These are phyloP conservation scores for Leptinotarsa undecemlineata DNA, from an alignment of 1,140 invertebrate genomes.

Conservation along the genomic window DNA sequence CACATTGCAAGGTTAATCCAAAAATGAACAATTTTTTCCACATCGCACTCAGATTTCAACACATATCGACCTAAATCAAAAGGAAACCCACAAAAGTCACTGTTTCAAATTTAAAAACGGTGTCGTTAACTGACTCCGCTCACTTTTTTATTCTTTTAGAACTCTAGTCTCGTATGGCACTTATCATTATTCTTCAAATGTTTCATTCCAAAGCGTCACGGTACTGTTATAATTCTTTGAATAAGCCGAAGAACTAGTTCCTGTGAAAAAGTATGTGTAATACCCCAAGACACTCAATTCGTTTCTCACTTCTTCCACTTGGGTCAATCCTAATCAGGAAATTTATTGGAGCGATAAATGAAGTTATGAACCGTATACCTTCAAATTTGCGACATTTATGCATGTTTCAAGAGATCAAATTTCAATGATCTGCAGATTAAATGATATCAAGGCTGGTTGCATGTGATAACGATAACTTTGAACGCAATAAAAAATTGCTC, in stretches of 20 bases:
- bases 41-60: background rate
- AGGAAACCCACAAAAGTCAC: background rate
- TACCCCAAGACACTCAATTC: background rate
- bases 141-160: constrained; percentile 6
- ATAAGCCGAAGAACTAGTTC: constrained; percentile 5
- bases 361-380: background rate
- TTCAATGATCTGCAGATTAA: no score
- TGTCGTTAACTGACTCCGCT: background rate
- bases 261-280: background rate
- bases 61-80: background rate
- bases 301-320: background rate
- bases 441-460: no score
- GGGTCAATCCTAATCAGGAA: background rate
- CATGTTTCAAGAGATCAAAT: no score
- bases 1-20: background rate
- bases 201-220: background rate
- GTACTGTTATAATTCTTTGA: constrained; percentile 8
- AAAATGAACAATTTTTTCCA: constrained; percentile 1
- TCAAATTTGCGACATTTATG: no score
- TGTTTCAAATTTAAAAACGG: background rate
- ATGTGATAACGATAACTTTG: no score
- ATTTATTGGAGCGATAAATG: constrained; percentile 3
- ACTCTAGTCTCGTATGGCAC: constrained; percentile 2
- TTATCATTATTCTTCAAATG: constrained; percentile 6
- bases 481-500: no score